Base-by-base conservation (phyloP, 2,113 vertebrate genomes). In the Rhea pennata region DNA sequence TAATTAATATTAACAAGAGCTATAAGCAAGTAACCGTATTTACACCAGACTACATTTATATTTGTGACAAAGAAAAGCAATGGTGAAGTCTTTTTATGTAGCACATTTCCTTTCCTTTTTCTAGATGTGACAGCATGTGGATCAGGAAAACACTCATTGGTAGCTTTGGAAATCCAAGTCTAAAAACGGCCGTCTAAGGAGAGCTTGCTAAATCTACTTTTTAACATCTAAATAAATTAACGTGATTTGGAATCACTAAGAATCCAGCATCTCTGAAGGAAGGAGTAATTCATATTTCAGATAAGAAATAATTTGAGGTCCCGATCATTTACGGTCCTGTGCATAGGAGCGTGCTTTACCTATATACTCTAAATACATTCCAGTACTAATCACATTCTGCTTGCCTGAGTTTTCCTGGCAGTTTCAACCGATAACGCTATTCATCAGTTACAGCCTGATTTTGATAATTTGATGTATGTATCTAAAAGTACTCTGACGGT, bases 251-350 rank as follows among this genome's bases (percentile, higher is more conserved):
- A 92, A 48, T 21, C 21, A 44, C 23, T 77, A 70, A 74, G 50
- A 94, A 33, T 74, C 23, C 62, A 91, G 72, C 26, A 91, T 31
- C 36, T 88, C 48, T 48, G 19, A 40, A 74, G 66, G 56, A 94
- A 66, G 15, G 54, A 12, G 48, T 51, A 39, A 72, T 89, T 95
- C 17, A 67, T 88, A 79, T 90, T 95, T 90, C 20, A 88, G 51
- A 72, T 42, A n/a, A 92, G 76, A 91, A 71, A 46, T 12, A 87
- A 94, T 67, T 74, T 80, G 44, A 78, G 40, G 22, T 88, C 62
- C 58, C 61, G 44, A 80, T 86, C 48, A 48, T 90, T 94, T 87
- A 90, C 42, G 94, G 92, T 88, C 51, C 92, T 70, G 51, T 93
- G 56, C 40, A 77, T 10, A 75, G 73, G 29, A 80, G 93, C 72